Conservation (phyloP, 2,888 invertebrate species). For the Ophraella communa region DNA sequence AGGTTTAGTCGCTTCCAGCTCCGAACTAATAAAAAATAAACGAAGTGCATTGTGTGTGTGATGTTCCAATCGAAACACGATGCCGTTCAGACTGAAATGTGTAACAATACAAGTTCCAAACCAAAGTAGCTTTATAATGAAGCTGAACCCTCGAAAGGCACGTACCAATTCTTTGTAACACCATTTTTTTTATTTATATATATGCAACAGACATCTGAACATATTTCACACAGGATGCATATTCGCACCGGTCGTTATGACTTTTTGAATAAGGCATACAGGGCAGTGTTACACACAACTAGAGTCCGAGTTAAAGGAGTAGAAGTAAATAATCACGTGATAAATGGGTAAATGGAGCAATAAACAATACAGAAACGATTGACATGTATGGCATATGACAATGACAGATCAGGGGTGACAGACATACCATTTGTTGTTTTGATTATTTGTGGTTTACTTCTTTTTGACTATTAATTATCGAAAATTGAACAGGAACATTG, state of each 20-base stretch:
- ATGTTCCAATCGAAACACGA: conserved; percentile 6
- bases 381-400: too few species aligned
- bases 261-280: conserved; percentile 4
- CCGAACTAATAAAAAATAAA: conserved; percentile 24
- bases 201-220: conserved; percentile 22
- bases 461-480: too few species aligned
- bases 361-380: too few species aligned
- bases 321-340: too few species aligned
- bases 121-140: conserved; percentile 28
- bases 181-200: conserved; percentile 18
- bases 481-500: too few species aligned
- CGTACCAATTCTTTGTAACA: conserved; percentile 27
- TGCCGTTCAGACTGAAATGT: conserved; percentile 23
- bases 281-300: too few species aligned
- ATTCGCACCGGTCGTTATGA: not conserved
- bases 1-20: not conserved
- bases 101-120: conserved; percentile 22
- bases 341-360: too few species aligned
- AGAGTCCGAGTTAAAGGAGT: too few species aligned
- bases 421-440: too few species aligned
- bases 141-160: conserved; percentile 25
- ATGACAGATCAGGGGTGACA: too few species aligned
- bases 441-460: too few species aligned
- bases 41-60: conserved; percentile 6
- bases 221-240: conserved; percentile 17